Base-by-base conservation (phyloP, 2,888 invertebrate species). In the Parnassius smintheus region DNA sequence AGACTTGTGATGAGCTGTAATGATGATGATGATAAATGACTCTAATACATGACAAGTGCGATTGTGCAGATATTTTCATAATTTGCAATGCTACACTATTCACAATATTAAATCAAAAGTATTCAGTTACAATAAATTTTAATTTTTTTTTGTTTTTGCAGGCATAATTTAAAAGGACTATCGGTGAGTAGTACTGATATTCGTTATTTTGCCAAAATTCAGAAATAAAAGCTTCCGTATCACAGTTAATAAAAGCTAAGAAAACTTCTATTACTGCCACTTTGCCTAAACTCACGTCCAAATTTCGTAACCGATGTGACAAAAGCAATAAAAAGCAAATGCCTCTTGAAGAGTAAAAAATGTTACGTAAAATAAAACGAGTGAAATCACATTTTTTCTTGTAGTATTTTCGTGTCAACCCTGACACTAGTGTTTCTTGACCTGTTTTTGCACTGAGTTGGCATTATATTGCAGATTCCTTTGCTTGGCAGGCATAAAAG, bases 381-480 rank as follows among this genome's bases (percentile, higher is more conserved):
- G 64, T 65, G 55, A 62, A 54, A 61, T 66, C 62, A 61, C 60
- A 51, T 64, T 68, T 65, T 64, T 67, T 64, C 55, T 22, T 54
- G 65, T 66, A 58, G 62, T 56, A 13, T 64, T 65, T 66, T 69
- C 62, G 67, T 68, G 73, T 62, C 78, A 78, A 62, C 80, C 76
- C 77, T 76, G 72, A 45, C 65, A 65, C 72, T 75, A 70, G 70
- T 75, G 73, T 80, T 80, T 82, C 86, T 87, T 86, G 87, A 87
- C 86, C 87, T 75, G 80, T 75, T 88, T 86, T 76, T 76, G 74
- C 70, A 65, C 73, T 69, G 75, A 76, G 73, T 73, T 73, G 72
- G 81, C 77, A 82, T 84, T 83, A 85, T 83, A 80, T 78, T 75
- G 83, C 81, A 79, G 83, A 82, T 82, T 85, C 82, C 72, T 75